Base-by-base conservation (phyloP, 1,140 invertebrate species). In the Atta colombica region DNA sequence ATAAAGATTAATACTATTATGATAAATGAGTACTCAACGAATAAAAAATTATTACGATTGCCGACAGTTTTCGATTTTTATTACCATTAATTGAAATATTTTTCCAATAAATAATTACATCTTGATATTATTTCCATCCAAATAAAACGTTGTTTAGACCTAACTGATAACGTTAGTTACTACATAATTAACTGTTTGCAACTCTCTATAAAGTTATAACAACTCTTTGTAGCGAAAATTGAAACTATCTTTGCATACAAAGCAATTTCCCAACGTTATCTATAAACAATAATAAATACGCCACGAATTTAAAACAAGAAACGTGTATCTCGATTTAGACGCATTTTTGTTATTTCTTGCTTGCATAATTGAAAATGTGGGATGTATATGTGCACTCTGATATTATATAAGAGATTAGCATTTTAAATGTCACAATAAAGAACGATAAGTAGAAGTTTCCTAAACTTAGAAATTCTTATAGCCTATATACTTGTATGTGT, bases 401-500 rank as follows among this genome's bases (percentile, higher is more conserved):
- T 14, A 12, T 51, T 80, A 31, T 12, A n/a, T 68, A 66, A 68
- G 8, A 1, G 3, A 51, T 80, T 68, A 80, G 77, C 10, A 66
- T 80, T 80, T 66, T 12, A 66, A 35, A 80, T 80, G 12, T 21
- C 12, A 51, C 39, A n/a, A 14, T 49, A 65, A 49, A 60, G 14
- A n/a, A 49, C 8, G 5, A 51, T 1, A 16, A 8, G n/a, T 60
- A 55, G 16, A 65, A 66, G 5, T 16, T 51, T n/a, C 7, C n/a
- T 66, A 65, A 14, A 63, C 2, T 49, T 51, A 78, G 16, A 51
- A 55, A 35, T 35, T 55, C 18, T 7, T 39, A 35, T 58, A 16
- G 16, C 4, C 1, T n/a, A 12, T 51, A 16, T 51, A 7, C 7
- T 12, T 51, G 14, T 51, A 7, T 51, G 49, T 51, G 49, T 51